Evolutionary conservation across 37 sponge, comb jelly and placozoan species (phyloP), one percentile per base, ranked within the genome.

Genomic region (Trichoplax adhaerens): DNA sequence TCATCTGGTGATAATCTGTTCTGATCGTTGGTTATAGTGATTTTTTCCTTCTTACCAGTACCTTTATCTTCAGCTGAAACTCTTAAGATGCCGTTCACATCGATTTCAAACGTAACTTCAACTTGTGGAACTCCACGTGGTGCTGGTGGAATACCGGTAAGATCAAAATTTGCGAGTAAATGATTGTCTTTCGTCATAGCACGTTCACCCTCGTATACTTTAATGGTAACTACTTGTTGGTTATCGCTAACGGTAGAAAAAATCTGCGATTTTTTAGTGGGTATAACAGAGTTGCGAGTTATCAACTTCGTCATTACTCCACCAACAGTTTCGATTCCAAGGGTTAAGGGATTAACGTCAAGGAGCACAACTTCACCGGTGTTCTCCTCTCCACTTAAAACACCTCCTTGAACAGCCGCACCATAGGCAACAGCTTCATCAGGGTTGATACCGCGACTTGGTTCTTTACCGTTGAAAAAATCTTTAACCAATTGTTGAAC

Each of bases 371-470:
- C 72, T 3, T 87, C 85, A 4, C 72, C 55, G 1, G 89, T 86
- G 2, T 83, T 72, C 0, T 74, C 78, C 56, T 88, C 90, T n/a
- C 99, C 99, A 57, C 85, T 84, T 53, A 97, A 82, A 7, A 97
- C 88, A 49, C 90, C 99, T n/a, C 89, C 99, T 77, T 92, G 94
- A 48, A 97, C 87, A 48, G 99, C 94, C 49, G 99, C 99, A 55
- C 99, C 99, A 63, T 84, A 92, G 0, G 99, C 99, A n/a, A 97
- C 99, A 12, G 99, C 99, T 59, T 97, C 99, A 69, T 97, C 99
- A 63, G 99, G 99, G 77, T 97, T 97, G 82, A 97, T 87, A 0
- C 93, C 99, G 57, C 87, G 84, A 54, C 61, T 81, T 1, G 93
- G 89, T 56, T 68, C 68, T 0, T 97, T 97, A 59, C 93, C 93